phyloP scores from a whole-genome alignment of 2,113 vertebrate genomes.

The Gracilinanus agilis region DNA sequence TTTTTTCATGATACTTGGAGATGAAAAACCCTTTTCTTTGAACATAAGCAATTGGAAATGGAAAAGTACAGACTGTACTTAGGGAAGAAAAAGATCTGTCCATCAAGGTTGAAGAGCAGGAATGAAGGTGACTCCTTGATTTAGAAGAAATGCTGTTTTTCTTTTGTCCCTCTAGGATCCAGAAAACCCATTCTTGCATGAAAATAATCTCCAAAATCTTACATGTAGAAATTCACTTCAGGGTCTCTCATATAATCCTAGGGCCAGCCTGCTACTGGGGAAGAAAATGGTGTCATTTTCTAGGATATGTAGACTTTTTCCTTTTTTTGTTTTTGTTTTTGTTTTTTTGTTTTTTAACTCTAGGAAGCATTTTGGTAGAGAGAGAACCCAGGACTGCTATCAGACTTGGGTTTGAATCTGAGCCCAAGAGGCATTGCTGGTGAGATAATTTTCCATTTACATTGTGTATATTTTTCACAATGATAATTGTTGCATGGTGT shows the following conservation, averaged over 20 bases:
- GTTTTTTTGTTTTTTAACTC: background rate
- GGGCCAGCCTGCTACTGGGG: background rate
- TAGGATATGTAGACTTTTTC: background rate
- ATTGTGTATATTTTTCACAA: background rate
- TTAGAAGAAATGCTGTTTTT: background rate
- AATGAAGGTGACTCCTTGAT: background rate
- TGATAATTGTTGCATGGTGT: background rate
- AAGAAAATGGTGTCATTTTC: background rate
- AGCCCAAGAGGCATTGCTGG: background rate
- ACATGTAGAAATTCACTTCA: background rate
- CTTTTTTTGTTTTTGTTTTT: too few relatives aligned
- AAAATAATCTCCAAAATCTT: background rate
- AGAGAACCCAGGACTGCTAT: background rate
- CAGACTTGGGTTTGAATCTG: background rate
- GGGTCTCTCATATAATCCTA: background rate
- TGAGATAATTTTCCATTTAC: background rate
- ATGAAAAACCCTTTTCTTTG: conserved; percentile 21
- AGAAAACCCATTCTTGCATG: background rate
- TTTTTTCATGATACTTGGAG: background rate
- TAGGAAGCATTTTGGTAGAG: background rate
- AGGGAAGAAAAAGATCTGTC: background rate
- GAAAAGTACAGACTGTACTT: background rate
- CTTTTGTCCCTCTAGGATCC: background rate
- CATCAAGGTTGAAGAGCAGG: background rate
- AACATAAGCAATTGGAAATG: background rate